Percentiles rank a stretch among this genome's conserved stretches.
Conservation (phyloP, 2,113 vertebrate genomes). For the Anhinga anhinga region DNA sequence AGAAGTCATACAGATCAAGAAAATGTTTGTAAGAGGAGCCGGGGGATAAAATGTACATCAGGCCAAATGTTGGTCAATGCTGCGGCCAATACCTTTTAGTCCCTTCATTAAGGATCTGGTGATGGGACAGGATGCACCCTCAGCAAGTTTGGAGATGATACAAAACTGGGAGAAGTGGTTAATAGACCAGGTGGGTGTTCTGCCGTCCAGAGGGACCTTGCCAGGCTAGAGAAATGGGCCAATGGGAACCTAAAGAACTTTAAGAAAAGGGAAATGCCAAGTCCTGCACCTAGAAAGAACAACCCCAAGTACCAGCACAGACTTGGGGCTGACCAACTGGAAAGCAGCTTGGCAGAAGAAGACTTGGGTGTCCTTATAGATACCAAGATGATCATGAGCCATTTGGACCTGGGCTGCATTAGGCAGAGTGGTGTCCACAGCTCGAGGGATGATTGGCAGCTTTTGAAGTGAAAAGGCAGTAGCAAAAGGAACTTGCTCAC, state of each 20-base stretch:
- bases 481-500: neutral
- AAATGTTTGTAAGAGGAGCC: neutral
- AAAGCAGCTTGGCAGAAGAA: neutral
- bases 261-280: neutral
- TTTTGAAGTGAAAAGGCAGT: neutral
- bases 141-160: neutral
- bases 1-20: neutral
- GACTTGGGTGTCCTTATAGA: neutral
- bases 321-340: neutral
- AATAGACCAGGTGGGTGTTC: neutral
- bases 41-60: neutral
- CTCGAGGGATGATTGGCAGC: neutral
- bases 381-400: neutral
- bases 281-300: neutral
- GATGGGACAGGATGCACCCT: neutral
- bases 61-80: rapidly evolving
- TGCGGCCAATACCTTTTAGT: neutral
- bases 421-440: neutral
- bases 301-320: neutral
- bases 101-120: neutral
- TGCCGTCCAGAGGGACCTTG: neutral
- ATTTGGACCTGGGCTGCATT: neutral
- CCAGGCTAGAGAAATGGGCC: neutral
- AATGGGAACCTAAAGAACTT: neutral
- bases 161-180: neutral